Base-by-base conservation (phyloP, 2,113 vertebrate genomes). In the Bos javanicus region DNA sequence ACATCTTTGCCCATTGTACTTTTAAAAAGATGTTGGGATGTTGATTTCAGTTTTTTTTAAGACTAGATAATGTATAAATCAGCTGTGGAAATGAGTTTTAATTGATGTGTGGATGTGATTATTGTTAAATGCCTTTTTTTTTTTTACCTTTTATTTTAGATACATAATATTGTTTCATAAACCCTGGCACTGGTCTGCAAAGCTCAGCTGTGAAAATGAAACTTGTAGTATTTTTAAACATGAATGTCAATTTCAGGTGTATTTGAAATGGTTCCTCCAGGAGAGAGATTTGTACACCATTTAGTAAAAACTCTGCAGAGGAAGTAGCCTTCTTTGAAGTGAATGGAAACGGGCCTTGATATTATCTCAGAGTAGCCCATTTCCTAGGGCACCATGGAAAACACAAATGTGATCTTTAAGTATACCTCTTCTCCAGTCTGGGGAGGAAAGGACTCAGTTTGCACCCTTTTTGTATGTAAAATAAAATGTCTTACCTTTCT, bases 391-490 rank as follows among this genome's bases (percentile, higher is more conserved):
- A 98, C 99, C 98, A 98, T 99, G 98, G 98, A 98, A 98, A 98
- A 98, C 97, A 97, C 96, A 98, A 98, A 98, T 99, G 98, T 98
- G 98, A 98, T 99, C 99, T 99, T 99, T 99, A 98, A 98, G 97
- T 96, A 97, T 96, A 97, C 91, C 81, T 99, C 94, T 97, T 99
- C 99, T 98, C 98, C 99, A 99, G 97, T 99, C 98, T 99, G 98
- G 99, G 99, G 99, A 99, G 98, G 99, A 85, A 92, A 96, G 84
- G 90, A 97, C 97, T 98, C 95, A 98, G 98, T 99, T 99, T 99
- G 99, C 99, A 99, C 99, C 99, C 99, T 99, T 99, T 99, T 98
- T 99, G 99, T 99, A 99, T 99, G 99, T 99, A 99, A 99, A 99
- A 99, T 99, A 99, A 99, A 99, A 99, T 98, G 98, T 99, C 98